Percentiles rank a stretch among this genome's conserved stretches.
phyloP scores from a whole-genome alignment of 2,113 vertebrate species.

The Dinomys branickii region DNA sequence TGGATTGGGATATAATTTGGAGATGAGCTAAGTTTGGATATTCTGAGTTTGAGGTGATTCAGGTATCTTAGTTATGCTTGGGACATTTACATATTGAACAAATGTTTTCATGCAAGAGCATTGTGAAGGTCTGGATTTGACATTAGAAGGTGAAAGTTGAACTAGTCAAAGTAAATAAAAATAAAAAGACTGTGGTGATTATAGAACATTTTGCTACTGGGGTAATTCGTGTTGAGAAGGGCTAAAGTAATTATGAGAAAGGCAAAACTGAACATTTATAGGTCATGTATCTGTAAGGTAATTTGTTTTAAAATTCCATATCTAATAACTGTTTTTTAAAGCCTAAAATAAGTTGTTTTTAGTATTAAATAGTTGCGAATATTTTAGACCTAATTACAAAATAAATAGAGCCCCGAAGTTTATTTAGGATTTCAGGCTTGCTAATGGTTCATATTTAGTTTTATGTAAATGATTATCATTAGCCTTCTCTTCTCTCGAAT shows the following conservation, averaged over 20 bases:
- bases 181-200: background rate
- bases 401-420: constrained; percentile 8
- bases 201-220: background rate
- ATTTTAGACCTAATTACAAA: constrained; percentile 27
- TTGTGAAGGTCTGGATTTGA: background rate
- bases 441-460: constrained; percentile 43
- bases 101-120: constrained; percentile 4
- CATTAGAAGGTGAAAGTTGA: constrained; percentile 23
- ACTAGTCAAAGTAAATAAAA: background rate
- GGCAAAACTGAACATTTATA: background rate
- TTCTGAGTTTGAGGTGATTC: constrained; percentile 18
- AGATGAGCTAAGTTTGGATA: constrained; percentile 41
- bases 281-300: background rate
- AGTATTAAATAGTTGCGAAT: background rate
- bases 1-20: background rate
- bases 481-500: background rate
- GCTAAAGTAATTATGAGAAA: background rate
- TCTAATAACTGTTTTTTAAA: background rate
- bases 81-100: background rate
- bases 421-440: constrained; percentile 29
- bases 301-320: background rate
- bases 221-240: background rate
- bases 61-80: background rate
- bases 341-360: constrained; percentile 17
- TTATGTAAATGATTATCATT: background rate